Conservation (phyloP, 2,797 vertebrate species). For the Aldrovandia affinis region DNA sequence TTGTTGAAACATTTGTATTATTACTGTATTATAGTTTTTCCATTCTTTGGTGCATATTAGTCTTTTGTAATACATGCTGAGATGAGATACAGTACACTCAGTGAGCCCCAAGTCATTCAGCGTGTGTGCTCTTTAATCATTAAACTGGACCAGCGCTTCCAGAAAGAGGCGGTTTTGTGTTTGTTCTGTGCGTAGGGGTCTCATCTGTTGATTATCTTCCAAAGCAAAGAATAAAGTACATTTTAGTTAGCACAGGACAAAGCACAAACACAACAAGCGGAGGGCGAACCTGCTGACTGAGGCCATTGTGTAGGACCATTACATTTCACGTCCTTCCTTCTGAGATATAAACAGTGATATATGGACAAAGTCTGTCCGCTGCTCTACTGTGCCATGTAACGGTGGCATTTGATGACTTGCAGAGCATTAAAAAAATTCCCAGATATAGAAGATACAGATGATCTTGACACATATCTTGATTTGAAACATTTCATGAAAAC, state of each 20-base stretch:
- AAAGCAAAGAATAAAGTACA: constrained; percentile 57
- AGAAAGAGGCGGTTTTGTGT: constrained; percentile 27
- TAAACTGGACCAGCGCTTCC: neutral
- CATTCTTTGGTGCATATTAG: neutral
- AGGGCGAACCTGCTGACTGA: neutral
- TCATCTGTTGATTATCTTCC: constrained; percentile 43
- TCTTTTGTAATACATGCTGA: neutral
- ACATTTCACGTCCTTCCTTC: neutral
- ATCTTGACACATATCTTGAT: neutral
- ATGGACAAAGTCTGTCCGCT: constrained; percentile 51
- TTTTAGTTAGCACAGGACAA: neutral
- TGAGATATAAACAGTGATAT: constrained; percentile 30
- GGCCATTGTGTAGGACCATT: neutral
- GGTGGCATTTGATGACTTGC: neutral
- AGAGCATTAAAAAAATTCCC: neutral
- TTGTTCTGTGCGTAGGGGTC: constrained; percentile 21
- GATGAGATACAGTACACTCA: neutral
- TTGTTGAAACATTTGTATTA: neutral
- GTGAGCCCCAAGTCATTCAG: too few relatives aligned
- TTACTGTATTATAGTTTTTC: too few relatives aligned
- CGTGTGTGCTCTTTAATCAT: constrained; percentile 21
- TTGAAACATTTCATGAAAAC: neutral
- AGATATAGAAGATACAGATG: too few relatives aligned
- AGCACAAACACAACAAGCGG: neutral
- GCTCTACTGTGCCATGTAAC: constrained; percentile 10